phyloP scores from a whole-genome alignment of 2,888 invertebrate species.

The Phania funesta region DNA sequence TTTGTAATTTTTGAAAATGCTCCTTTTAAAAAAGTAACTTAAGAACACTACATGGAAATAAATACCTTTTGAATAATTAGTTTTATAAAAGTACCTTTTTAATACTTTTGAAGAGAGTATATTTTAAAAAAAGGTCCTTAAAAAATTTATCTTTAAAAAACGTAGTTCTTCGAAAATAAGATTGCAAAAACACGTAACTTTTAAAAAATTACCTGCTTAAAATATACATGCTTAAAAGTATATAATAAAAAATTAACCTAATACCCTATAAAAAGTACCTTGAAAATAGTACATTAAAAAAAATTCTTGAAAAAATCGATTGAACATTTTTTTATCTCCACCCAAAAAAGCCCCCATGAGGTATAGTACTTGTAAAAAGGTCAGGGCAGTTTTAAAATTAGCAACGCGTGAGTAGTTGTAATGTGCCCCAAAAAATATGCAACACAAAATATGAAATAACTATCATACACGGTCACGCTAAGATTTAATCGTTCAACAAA shows the following conservation, averaged over 20 bases:
- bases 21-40: too few species aligned
- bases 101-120: not conserved
- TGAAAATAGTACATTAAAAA: too few species aligned
- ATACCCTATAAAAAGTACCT: too few species aligned
- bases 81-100: not conserved
- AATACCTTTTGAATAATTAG: too few species aligned
- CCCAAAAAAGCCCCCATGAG: conserved; percentile 9
- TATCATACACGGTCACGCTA: conserved; percentile 59
- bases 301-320: too few species aligned
- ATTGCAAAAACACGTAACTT: too few species aligned
- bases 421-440: conserved; percentile 30
- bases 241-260: too few species aligned
- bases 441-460: conserved; percentile 19
- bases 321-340: not conserved
- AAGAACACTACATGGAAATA: too few species aligned
- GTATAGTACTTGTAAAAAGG: conserved; percentile 17
- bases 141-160: not conserved
- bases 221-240: too few species aligned
- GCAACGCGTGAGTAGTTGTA: not conserved
- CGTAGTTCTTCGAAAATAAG: too few species aligned
- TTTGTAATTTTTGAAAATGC: too few species aligned
- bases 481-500: conserved; percentile 64
- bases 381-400: conserved; percentile 33
- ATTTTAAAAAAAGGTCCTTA: not conserved
- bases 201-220: not conserved